These are phyloP conservation scores for Rhea pennata DNA, from an alignment of 2,113 vertebrate genomes.

Conservation along the genomic window DNA sequence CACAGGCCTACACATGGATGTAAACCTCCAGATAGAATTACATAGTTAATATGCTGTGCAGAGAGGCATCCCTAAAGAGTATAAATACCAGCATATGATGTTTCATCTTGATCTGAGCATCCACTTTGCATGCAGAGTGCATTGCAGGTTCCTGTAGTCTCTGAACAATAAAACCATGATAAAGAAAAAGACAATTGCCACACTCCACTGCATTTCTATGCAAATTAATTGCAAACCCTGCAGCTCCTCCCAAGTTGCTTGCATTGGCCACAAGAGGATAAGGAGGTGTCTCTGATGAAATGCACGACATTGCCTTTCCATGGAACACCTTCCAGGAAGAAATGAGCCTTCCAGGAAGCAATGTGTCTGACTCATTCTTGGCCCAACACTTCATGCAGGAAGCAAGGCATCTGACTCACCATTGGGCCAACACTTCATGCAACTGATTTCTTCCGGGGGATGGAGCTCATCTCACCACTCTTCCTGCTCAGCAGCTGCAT, in stretches of 20 bases:
- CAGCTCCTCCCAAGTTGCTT: not conserved
- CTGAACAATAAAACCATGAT: not conserved
- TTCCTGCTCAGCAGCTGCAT: slow-evolving; percentile 7
- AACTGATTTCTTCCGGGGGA: not conserved
- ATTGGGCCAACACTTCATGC: not conserved
- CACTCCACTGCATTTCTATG: not conserved
- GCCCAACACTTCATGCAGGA: not conserved
- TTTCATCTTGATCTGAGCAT: not conserved
- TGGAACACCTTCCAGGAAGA: not conserved
- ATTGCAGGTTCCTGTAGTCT: slow-evolving; percentile 5
- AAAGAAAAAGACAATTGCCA: not conserved
- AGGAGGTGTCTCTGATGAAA: not conserved
- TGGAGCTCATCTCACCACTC: not conserved
- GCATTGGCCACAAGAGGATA: not conserved
- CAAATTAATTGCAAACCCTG: not conserved
- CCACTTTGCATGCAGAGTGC: not conserved
- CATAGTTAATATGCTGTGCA: not conserved
- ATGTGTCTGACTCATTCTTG: not conserved
- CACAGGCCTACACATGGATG: not conserved
- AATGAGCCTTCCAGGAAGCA: not conserved
- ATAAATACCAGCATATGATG: slow-evolving; percentile 17
- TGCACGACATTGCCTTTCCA: not conserved
- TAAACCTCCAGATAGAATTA: not conserved
- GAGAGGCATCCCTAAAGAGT: not conserved
- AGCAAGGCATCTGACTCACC: slow-evolving; percentile 3